Evolutionary conservation across 1,140 invertebrate genomes (phyloP).

Genomic region (Bombus impatiens): DNA sequence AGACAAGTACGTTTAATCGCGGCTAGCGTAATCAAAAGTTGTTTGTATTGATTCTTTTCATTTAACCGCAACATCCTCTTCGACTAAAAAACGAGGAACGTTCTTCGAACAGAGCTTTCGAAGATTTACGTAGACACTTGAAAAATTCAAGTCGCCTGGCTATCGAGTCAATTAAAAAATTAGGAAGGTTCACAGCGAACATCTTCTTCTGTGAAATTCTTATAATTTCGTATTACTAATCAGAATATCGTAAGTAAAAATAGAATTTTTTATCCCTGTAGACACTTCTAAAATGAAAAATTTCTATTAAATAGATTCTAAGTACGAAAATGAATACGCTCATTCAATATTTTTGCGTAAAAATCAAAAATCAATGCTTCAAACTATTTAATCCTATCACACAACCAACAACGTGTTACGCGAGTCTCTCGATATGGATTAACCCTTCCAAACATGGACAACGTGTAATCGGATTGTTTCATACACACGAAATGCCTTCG

Average conservation of each 20-base stretch:
- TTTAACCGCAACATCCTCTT: background rate
- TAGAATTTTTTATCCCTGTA: no score
- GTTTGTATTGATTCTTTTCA: constrained; percentile 11
- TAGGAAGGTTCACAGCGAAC: no score
- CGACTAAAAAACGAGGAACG: background rate
- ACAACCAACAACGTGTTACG: background rate
- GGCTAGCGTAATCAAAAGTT: constrained; percentile 1
- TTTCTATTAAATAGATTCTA: no score
- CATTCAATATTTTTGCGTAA: no score
- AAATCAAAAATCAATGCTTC: background rate
- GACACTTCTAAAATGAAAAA: no score
- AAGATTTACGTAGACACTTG: background rate
- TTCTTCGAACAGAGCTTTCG: background rate
- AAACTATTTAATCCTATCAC: background rate
- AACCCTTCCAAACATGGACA: background rate
- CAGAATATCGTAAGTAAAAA: no score
- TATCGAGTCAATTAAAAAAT: no score
- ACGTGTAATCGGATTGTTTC: background rate
- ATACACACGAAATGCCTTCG: background rate
- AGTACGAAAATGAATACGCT: no score
- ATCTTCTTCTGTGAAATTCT: no score
- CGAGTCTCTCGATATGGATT: no score
- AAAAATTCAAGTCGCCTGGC: background rate
- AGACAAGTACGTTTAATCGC: background rate
- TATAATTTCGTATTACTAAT: no score